Percentiles rank a stretch among this genome's conserved stretches.
phyloP scores from a whole-genome alignment of 2,888 invertebrate species.

The Helleia helle region DNA sequence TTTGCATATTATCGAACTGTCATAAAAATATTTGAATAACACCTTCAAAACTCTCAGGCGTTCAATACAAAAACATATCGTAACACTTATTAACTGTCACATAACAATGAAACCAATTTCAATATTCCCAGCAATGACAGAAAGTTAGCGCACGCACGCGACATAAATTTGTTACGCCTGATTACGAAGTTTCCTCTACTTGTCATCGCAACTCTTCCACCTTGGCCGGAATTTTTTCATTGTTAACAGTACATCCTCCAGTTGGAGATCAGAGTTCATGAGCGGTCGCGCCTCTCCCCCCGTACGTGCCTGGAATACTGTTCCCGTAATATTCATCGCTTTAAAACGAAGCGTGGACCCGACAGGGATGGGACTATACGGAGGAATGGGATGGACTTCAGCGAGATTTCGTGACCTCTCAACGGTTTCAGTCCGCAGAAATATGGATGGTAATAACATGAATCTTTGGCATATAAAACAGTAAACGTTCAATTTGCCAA shows the following conservation, averaged over 20 bases:
- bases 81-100: constrained; percentile 9
- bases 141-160: constrained; percentile 43
- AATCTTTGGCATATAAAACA: constrained; percentile 75
- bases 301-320: constrained; percentile 65
- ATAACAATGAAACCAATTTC: constrained; percentile 10
- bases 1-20: too few relatives aligned
- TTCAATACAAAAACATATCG: too few relatives aligned
- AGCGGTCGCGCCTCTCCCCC: constrained; percentile 50
- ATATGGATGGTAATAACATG: constrained; percentile 75
- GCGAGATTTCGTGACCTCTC: constrained; percentile 73
- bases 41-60: not conserved
- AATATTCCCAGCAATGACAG: constrained; percentile 12
- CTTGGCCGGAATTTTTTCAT: constrained; percentile 58
- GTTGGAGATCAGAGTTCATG: constrained; percentile 68
- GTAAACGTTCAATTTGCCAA: constrained; percentile 55
- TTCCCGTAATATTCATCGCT: constrained; percentile 66
- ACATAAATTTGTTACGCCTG: constrained; percentile 70
- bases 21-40: too few relatives aligned
- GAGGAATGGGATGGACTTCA: constrained; percentile 39
- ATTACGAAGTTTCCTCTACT: constrained; percentile 63
- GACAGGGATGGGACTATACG: constrained; percentile 40
- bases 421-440: constrained; percentile 68
- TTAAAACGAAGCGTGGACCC: constrained; percentile 54
- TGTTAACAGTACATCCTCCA: constrained; percentile 57
- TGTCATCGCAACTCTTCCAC: constrained; percentile 69